phyloP scores from a whole-genome alignment of 2,888 invertebrate species.

The Pocota personata region DNA sequence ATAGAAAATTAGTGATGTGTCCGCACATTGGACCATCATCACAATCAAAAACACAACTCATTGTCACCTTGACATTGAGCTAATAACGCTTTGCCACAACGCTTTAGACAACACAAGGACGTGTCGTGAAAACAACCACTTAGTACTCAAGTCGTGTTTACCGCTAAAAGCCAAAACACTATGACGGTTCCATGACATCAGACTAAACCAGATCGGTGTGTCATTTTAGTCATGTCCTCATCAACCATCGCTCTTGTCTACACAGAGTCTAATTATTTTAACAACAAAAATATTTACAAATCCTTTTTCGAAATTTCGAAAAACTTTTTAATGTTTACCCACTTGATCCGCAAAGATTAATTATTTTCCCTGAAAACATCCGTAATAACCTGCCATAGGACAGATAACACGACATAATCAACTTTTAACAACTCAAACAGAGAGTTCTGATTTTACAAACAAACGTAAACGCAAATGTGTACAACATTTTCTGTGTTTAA shows the following conservation, averaged over 20 bases:
- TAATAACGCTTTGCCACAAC: neutral
- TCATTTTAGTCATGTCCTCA: neutral
- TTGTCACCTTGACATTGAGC: neutral
- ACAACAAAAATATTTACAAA: neutral
- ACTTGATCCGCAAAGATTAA: slow-evolving; percentile 22
- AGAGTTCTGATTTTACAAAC: slow-evolving; percentile 59
- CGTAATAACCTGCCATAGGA: slow-evolving; percentile 28
- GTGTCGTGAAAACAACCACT: neutral
- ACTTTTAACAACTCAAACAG: slow-evolving; percentile 42
- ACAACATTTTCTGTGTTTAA: slow-evolving; percentile 48
- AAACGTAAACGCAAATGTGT: slow-evolving; percentile 27
- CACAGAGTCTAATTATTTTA: neutral
- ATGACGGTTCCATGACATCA: slow-evolving; percentile 4
- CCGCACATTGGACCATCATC: neutral
- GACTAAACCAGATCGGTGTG: slow-evolving; percentile 13
- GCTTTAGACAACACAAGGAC: neutral
- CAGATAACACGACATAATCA: slow-evolving; percentile 41
- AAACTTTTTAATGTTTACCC: slow-evolving; percentile 10
- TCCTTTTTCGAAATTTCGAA: neutral
- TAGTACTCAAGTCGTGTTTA: neutral
- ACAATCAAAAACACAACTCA: neutral
- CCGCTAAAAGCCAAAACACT: neutral
- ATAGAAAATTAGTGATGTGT: too few species aligned
- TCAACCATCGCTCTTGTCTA: too few species aligned
- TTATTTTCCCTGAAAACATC: slow-evolving; percentile 36